Conservation (phyloP, 2,888 invertebrate species). For the Eupithecia dodoneata region DNA sequence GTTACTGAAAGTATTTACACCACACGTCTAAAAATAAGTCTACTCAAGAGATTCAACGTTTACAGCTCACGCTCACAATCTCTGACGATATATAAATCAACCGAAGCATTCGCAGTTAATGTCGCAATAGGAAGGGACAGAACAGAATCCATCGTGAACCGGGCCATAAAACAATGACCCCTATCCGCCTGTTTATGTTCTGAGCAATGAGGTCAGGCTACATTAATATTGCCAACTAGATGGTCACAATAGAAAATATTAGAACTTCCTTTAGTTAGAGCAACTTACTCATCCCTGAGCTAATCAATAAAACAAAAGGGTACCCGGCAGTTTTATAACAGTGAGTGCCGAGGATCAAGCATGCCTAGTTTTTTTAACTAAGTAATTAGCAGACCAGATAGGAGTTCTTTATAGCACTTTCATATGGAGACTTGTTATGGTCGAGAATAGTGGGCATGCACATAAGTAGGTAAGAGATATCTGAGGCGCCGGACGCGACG, state of each 20-base stretch:
- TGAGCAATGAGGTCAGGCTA: slow-evolving; percentile 33
- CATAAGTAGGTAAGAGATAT: slow-evolving; percentile 46
- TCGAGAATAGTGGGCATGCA: slow-evolving; percentile 51
- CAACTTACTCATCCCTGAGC: background rate
- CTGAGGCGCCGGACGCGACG: slow-evolving; percentile 51
- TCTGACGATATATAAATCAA: slow-evolving; percentile 45
- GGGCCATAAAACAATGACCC: slow-evolving; percentile 48
- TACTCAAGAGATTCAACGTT: slow-evolving; percentile 28
- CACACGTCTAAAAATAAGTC: slow-evolving; percentile 34
- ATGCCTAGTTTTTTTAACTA: slow-evolving; percentile 40
- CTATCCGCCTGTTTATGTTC: slow-evolving; percentile 43
- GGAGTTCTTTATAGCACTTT: slow-evolving; percentile 46
- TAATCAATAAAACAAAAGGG: background rate
- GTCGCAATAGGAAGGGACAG: slow-evolving; percentile 47
- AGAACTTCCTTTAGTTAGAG: slow-evolving; percentile 17
- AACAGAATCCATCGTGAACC: slow-evolving; percentile 43
- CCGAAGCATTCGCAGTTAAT: slow-evolving; percentile 45
- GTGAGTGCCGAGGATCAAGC: slow-evolving; percentile 23
- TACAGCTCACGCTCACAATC: slow-evolving; percentile 31
- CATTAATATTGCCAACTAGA: slow-evolving; percentile 32
- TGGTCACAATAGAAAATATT: slow-evolving; percentile 24
- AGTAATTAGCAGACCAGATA: slow-evolving; percentile 41
- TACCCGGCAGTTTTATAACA: background rate
- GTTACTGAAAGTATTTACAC: slow-evolving; percentile 26
- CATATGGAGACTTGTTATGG: slow-evolving; percentile 50